Conservation (phyloP, 2,888 invertebrate species). For the Tyria jacobaeae region DNA sequence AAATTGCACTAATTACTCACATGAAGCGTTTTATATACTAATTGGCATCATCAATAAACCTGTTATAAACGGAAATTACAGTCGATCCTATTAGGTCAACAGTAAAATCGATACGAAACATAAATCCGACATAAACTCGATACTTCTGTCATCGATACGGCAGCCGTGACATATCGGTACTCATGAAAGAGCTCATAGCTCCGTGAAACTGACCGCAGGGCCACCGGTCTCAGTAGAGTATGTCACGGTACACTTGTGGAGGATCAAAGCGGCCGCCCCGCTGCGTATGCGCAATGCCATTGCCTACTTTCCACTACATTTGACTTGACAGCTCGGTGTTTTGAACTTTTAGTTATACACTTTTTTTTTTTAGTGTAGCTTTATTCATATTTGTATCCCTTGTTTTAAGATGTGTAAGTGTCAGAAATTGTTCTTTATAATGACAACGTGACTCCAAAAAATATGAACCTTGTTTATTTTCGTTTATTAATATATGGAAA, state of each 20-base stretch:
- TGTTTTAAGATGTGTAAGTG: neutral
- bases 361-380: neutral
- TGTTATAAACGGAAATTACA: slow-evolving; percentile 1
- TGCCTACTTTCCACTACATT: slow-evolving; percentile 72
- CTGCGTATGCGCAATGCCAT: slow-evolving; percentile 59
- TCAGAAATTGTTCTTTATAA: neutral
- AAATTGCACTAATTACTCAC: too few relatives aligned
- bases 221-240: slow-evolving; percentile 60
- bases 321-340: slow-evolving; percentile 55
- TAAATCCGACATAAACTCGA: slow-evolving; percentile 40
- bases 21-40: neutral
- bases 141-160: slow-evolving; percentile 49
- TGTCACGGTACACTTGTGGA: slow-evolving; percentile 62
- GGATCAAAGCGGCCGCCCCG: slow-evolving; percentile 24
- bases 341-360: slow-evolving; percentile 26
- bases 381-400: neutral
- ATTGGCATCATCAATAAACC: neutral
- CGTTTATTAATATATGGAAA: too few relatives aligned
- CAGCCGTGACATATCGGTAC: slow-evolving; percentile 49
- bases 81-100: slow-evolving; percentile 3
- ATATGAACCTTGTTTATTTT: neutral
- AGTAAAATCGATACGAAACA: slow-evolving; percentile 33
- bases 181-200: slow-evolving; percentile 67
- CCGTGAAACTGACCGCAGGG: slow-evolving; percentile 70
- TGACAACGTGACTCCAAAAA: neutral